Base-by-base conservation (phyloP, 2,113 vertebrate genomes). In the Tragelaphus imberbis region DNA sequence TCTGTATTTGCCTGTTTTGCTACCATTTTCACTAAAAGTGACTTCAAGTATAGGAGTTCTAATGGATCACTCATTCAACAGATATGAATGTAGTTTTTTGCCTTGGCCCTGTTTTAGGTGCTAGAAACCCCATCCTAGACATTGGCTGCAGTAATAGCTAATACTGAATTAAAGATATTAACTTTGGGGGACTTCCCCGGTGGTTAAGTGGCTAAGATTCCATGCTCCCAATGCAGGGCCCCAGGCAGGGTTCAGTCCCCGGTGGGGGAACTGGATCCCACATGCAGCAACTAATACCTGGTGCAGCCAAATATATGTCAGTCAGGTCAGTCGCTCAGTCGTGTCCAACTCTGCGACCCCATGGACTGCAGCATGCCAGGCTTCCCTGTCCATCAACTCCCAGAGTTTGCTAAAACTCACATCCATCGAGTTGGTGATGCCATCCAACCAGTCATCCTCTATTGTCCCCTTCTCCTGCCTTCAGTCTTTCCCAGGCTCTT, bases 331-430 rank as follows among this genome's bases (percentile, higher is more conserved):
- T 40, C 10, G 0, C 10, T 75, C 36, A 75, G 68, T 75, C 2
- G 1, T 75, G n/a, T 40, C 36, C 11, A 0, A 40, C 36, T 75
- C 36, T n/a, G 19, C 10, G 0, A 40, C 10, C n/a, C 65, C n/a
- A 71, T 40, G 68, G 21, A 40, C 19, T 71, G n/a, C 19, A 40
- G 68, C 68, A 71, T 0, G 10, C n/a, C 68, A 71, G 68, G 68
- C 68, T 36, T 71, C n/a, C 68, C 19, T 40, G n/a, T 71, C n/a
- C n/a, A 23, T 23, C n/a, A 71, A 40, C 68, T 40, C n/a, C 68
- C 68, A 71, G 68, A 71, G 19, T n/a, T 12, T 71, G n/a, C 68
- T 40, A 19, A 71, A 71, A 23, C 10, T 36, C 68, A 40, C 23
- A n/a, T 71, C n/a, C 68, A 23, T 40, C 0, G 10, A 71, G n/a